Base-by-base conservation (phyloP, 2,888 invertebrate species). In the Boloria euphrosyne region DNA sequence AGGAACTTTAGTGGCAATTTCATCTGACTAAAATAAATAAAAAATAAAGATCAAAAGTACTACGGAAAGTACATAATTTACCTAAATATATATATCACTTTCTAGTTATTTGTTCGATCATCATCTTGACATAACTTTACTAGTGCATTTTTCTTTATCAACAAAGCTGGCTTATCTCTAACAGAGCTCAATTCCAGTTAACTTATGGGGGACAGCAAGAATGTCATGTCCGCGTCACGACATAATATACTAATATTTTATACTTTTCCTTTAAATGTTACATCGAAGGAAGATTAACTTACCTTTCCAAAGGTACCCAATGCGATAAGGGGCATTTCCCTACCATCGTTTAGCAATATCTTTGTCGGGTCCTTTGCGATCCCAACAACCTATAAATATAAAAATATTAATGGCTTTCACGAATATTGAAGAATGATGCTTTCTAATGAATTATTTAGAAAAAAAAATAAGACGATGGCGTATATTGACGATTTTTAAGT, bases 291-390 rank as follows among this genome's bases (percentile, higher is more conserved):
- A 27, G 31, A 31, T 31, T 31, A 52, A 22, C 66, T 69, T 50
- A 67, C 62, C 6, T 71, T 72, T 31, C 75, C 75, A 70, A 76
- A 86, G 0, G 90, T 88, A 2, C 91, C 91, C 13, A 90, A 72
- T 17, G 84, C 90, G 2, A 90, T 68, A 0, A 76, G 70, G 0
- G 91, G 90, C 1, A 91, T 90, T 43, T 80, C 75, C 67, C 86
- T 79, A 0, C 88, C 90, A 78, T 90, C 89, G 63, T 87, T 89
- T 2, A 91, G 22, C 38, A 43, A 31, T 14, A 38, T 7, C n/a
- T 31, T 27, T 13, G 27, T n/a, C 10, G n/a, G 52, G 2, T 27
- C 27, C 22, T 27, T 14, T n/a, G 27, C 16, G 16, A 5, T 3
- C 14, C 6, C 3, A n/a, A n/a, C 27, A n/a, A n/a, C 52, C 52